Evolutionary conservation across 2,797 vertebrate species (phyloP), one percentile per base, ranked within the genome.

Genomic region (Pagetopsis macropterus): DNA sequence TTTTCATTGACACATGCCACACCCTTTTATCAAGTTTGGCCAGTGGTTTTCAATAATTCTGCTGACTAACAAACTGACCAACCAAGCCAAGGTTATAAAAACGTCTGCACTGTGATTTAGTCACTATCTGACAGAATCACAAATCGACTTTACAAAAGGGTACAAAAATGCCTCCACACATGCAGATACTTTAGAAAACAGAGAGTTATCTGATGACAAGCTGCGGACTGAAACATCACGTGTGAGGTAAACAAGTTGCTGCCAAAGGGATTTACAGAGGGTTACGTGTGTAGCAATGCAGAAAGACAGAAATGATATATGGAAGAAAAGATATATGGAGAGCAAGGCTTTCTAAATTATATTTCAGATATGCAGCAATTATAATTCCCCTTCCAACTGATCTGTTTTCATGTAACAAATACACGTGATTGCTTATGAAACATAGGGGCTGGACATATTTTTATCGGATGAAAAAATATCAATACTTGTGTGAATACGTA

Each of bases 381-480:
- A 55, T 50, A 40, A 54, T 17, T 55, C 46, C n/a, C 11, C 19
- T 65, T 69, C 11, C 50, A 31, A 12, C 10, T 48, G 5, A 62
- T 31, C 1, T 3, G 27, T 5, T 61, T 17, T 51, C 33, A 23
- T 59, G 66, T 61, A 48, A 67, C 19, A 33, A 40, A 21, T 23
- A 11, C n/a, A 65, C 15, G 10, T 6, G 33, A 43, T 19, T 33
- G 11, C 15, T 76, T 41, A 37, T 49, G 12, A 56, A 44, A 49
- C 9, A n/a, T n/a, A 59, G 4, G 7, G 4, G 17, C 48, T 46
- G 1, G 14, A 46, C 23, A 15, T 46, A 41, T 40, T 31, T 0
- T 64, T 7, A 49, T 63, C 2, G 48, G 40, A 70, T 51, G 21
- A 50, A 69, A 60, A 55, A 58, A 67, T 14, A 50, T 49, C 2